A percentile compares a stretch with the other conserved stretches of the same genome.
Conservation (phyloP, 2,113 vertebrate species). For the Jacana jacana region DNA sequence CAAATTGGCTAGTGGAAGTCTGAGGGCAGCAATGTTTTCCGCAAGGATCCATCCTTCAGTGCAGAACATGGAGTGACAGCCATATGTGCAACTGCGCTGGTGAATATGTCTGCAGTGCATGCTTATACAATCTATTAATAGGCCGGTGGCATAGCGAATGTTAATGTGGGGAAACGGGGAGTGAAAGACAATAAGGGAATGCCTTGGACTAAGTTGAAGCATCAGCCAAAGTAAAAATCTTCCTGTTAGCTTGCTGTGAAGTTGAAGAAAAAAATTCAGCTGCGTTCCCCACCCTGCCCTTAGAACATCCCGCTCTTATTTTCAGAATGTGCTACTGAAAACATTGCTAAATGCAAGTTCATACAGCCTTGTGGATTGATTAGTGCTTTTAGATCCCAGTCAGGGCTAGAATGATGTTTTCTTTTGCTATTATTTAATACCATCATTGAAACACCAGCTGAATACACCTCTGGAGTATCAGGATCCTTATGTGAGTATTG, state of each 20-base stretch:
- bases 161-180: slow-evolving; percentile 37
- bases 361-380: neutral
- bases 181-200: slow-evolving; percentile 37
- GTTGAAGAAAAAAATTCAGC: neutral
- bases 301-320: neutral
- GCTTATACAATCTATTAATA: slow-evolving; percentile 62
- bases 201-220: neutral
- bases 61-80: slow-evolving; percentile 34
- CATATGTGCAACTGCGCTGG: slow-evolving; percentile 54
- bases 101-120: slow-evolving; percentile 43
- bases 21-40: slow-evolving; percentile 58
- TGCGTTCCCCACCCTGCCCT: neutral
- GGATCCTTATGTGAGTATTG: neutral
- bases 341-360: neutral
- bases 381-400: neutral
- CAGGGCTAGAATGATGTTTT: neutral
- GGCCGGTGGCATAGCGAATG: neutral
- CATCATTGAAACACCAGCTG: neutral
- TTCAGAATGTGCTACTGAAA: neutral
- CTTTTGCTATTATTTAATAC: neutral
- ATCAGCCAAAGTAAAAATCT: neutral
- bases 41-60: slow-evolving; percentile 50
- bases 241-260: neutral
- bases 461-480: neutral
- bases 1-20: slow-evolving; percentile 48